A percentile compares a stretch with the other conserved stretches of the same genome.
phyloP scores from a whole-genome alignment of 2,888 invertebrate genomes.

The Ectemnius continuus region DNA sequence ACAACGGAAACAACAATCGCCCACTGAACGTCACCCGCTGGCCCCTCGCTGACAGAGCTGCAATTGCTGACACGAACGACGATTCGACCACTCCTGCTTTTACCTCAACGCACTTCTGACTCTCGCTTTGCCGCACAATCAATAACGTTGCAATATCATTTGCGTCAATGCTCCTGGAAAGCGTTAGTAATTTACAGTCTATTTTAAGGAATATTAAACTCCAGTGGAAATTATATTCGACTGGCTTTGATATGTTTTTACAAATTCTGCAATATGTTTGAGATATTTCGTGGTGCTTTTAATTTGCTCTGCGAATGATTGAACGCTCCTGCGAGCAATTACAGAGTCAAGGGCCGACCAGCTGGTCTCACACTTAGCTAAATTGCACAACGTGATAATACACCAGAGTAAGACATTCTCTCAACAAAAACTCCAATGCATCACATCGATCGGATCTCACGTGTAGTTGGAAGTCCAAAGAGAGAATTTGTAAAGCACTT shows the following conservation, averaged over 20 bases:
- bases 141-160: no score
- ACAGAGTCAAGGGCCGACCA: slow-evolving; percentile 13
- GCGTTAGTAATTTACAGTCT: no score
- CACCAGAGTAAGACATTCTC: no score
- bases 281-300: neutral
- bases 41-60: slow-evolving; percentile 18
- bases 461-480: slow-evolving; percentile 32
- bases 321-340: no score
- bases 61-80: neutral
- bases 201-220: no score
- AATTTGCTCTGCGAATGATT: neutral
- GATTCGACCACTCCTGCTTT: no score
- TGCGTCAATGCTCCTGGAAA: no score
- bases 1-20: slow-evolving; percentile 27
- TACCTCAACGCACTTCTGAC: no score
- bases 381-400: neutral
- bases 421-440: neutral
- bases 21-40: slow-evolving; percentile 44
- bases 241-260: no score
- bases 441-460: slow-evolving; percentile 36
- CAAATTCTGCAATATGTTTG: neutral
- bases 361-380: neutral
- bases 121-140: no score
- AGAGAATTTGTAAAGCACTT: slow-evolving; percentile 44
- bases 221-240: no score